Percentiles rank a stretch among this genome's conserved stretches.
Conservation (phyloP, 2,113 vertebrate genomes). For the Alectura lathami region DNA sequence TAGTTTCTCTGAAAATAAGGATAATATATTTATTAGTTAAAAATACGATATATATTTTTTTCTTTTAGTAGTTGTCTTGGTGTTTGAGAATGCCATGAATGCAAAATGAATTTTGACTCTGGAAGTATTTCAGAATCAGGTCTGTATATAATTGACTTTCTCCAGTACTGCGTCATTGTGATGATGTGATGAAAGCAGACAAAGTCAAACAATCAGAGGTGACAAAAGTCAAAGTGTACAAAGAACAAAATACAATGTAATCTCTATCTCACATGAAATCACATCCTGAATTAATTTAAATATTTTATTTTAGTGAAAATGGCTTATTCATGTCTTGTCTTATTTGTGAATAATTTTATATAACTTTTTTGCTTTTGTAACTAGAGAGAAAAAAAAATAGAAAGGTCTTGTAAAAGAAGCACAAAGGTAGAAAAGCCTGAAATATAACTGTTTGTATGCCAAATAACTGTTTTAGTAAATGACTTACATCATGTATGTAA, state of each 20-base stretch:
- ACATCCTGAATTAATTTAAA: background rate
- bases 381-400: background rate
- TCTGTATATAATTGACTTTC: background rate
- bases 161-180: background rate
- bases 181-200: background rate
- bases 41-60: background rate
- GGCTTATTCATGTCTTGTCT: background rate
- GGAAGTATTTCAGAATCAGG: background rate
- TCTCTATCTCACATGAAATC: background rate
- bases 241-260: background rate
- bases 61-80: background rate
- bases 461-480: background rate
- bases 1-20: background rate
- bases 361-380: background rate
- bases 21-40: background rate
- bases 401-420: background rate
- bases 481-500: background rate
- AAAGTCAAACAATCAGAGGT: background rate
- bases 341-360: background rate
- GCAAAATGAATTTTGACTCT: background rate
- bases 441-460: background rate
- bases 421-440: background rate
- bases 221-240: background rate
- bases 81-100: background rate
- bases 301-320: background rate